Evolutionary conservation across 2,797 vertebrate genomes (phyloP).

Genomic region (Chelon auratus): DNA sequence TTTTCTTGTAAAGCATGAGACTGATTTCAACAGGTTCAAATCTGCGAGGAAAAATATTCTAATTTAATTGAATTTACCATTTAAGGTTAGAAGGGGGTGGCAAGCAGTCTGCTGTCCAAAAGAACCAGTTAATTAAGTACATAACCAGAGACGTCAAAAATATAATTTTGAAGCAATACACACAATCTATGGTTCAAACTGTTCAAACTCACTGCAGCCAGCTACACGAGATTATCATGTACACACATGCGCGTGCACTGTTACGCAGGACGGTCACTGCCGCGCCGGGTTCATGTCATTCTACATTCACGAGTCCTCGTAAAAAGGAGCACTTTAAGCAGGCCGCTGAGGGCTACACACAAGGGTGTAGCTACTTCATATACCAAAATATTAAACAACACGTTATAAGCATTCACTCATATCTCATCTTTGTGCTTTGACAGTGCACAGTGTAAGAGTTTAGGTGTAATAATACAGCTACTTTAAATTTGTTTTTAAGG

Average conservation of each 20-base stretch:
- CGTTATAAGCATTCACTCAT: background rate
- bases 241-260: slow-evolving; percentile 23
- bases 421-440: background rate
- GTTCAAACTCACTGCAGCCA: background rate
- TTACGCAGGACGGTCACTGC: slow-evolving; percentile 21
- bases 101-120: too few relatives aligned
- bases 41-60: background rate
- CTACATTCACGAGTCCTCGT: slow-evolving; percentile 18
- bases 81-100: background rate
- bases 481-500: background rate
- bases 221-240: slow-evolving; percentile 30
- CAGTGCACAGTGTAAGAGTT: background rate
- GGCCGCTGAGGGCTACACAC: background rate
- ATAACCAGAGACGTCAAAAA: too few relatives aligned
- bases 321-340: background rate
- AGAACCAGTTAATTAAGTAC: too few relatives aligned
- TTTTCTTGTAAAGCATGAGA: background rate
- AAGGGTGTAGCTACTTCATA: too few relatives aligned
- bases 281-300: slow-evolving; percentile 3
- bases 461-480: background rate
- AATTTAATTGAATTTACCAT: too few relatives aligned
- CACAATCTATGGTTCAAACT: background rate
- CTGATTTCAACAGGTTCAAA: too few relatives aligned
- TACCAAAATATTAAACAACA: too few relatives aligned
- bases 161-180: background rate